Conservation (phyloP, 2,888 invertebrate species). For the Timema podura region DNA sequence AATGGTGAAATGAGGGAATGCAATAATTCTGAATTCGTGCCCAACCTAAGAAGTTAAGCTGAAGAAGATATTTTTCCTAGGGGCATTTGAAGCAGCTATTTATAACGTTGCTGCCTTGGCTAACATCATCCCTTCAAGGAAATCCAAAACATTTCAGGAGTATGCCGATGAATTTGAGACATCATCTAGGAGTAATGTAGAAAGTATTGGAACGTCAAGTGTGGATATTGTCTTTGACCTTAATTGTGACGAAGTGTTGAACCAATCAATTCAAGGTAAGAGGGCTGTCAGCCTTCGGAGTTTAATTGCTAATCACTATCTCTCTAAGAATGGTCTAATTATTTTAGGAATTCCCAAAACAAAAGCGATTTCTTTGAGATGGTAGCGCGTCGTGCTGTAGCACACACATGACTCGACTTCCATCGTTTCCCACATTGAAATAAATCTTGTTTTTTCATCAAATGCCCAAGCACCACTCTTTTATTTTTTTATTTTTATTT, state of each 20-base stretch:
- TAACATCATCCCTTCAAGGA: not conserved
- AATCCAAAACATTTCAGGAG: not conserved
- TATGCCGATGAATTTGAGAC: not conserved
- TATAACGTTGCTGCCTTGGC: not conserved
- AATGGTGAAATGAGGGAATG: too few relatives aligned
- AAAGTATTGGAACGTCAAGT: not conserved
- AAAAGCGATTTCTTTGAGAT: not conserved
- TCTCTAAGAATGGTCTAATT: not conserved
- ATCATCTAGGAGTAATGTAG: not conserved
- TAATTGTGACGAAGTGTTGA: not conserved
- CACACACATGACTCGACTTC: not conserved
- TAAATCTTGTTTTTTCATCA: not conserved
- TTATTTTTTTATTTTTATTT: not conserved
- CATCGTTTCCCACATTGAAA: not conserved
- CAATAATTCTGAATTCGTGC: too few relatives aligned
- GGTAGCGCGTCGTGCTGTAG: not conserved
- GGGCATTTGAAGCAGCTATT: not conserved
- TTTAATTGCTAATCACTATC: not conserved
- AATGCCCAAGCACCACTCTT: not conserved
- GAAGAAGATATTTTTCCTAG: not conserved
- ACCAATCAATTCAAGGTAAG: not conserved
- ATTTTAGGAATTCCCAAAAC: not conserved
- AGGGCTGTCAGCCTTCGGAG: not conserved
- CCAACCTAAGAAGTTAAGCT: not conserved
- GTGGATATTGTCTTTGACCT: not conserved